Percentiles rank a stretch among this genome's conserved stretches.
Conservation (phyloP, 2,888 invertebrate species). For the Heliconius hortense region DNA sequence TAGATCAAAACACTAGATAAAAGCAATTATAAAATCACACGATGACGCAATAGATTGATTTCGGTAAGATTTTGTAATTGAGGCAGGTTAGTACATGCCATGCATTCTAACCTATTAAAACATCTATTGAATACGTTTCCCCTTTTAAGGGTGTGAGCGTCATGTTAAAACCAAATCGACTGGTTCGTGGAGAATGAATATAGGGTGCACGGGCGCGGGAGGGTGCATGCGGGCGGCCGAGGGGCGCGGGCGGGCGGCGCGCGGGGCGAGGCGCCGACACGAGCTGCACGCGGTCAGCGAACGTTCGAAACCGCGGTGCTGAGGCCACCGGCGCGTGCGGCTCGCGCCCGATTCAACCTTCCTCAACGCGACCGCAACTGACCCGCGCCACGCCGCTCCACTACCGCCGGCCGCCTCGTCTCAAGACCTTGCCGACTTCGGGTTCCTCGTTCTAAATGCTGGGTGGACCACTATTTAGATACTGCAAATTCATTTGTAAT, state of each 20-base stretch:
- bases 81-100: conserved; percentile 47
- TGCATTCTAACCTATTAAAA: conserved; percentile 40
- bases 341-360: conserved; percentile 81
- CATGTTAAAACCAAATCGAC: conserved; percentile 41
- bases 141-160: conserved; percentile 33
- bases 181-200: conserved; percentile 38
- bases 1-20: conserved; percentile 19
- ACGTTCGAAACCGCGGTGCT: conserved; percentile 72
- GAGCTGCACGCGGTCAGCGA: conserved; percentile 79
- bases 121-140: conserved; percentile 37
- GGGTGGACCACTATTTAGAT: neutral
- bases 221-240: conserved; percentile 49
- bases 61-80: conserved; percentile 45
- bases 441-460: conserved; percentile 33
- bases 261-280: conserved; percentile 74
- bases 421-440: conserved; percentile 27
- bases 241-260: conserved; percentile 45
- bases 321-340: conserved; percentile 78
- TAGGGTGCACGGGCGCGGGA: conserved; percentile 54
- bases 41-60: conserved; percentile 37
- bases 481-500: neutral
- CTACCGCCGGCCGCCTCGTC: conserved; percentile 49
- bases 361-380: conserved; percentile 82
- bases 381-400: conserved; percentile 66
- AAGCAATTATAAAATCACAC: conserved; percentile 31